These are phyloP conservation scores for Vombatus ursinus DNA, from an alignment of 2,113 vertebrate species.

Conservation along the genomic window DNA sequence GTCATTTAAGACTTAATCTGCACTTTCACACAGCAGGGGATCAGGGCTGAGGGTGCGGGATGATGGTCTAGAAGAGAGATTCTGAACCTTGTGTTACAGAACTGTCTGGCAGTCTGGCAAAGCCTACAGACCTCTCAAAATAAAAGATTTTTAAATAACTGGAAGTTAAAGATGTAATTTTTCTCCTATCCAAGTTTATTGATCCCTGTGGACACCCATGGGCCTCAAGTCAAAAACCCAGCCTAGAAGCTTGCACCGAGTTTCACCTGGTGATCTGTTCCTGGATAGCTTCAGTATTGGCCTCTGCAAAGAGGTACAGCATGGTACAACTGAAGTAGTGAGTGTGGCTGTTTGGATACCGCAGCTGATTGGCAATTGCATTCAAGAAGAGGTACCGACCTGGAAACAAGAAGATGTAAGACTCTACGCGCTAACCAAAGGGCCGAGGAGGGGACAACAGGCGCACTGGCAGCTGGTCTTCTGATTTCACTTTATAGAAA, in stretches of 20 bases:
- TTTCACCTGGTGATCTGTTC: slow-evolving; percentile 97
- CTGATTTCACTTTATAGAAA: background rate
- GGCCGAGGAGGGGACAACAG: background rate
- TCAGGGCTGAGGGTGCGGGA: background rate
- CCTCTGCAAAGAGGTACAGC: slow-evolving; percentile 98
- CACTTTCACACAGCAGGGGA: background rate
- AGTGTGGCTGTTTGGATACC: slow-evolving; percentile 99
- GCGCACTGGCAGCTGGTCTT: background rate
- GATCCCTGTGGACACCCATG: background rate
- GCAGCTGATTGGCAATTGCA: slow-evolving; percentile 98
- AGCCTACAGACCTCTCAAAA: background rate
- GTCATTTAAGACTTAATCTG: background rate
- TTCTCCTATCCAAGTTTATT: background rate
- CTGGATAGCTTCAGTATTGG: slow-evolving; percentile 99
- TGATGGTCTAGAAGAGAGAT: background rate
- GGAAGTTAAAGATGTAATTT: background rate
- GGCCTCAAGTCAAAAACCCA: accelerated
- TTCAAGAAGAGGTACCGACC: slow-evolving; percentile 99
- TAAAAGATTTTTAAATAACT: background rate
- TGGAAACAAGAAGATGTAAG: slow-evolving; percentile 65
- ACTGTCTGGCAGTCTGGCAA: background rate
- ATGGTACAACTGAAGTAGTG: slow-evolving; percentile 99
- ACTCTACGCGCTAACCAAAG: background rate
- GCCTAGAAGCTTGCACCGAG: no score
- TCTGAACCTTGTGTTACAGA: background rate